phyloP scores from a whole-genome alignment of 2,888 invertebrate species.

The Brachycybe producta region DNA sequence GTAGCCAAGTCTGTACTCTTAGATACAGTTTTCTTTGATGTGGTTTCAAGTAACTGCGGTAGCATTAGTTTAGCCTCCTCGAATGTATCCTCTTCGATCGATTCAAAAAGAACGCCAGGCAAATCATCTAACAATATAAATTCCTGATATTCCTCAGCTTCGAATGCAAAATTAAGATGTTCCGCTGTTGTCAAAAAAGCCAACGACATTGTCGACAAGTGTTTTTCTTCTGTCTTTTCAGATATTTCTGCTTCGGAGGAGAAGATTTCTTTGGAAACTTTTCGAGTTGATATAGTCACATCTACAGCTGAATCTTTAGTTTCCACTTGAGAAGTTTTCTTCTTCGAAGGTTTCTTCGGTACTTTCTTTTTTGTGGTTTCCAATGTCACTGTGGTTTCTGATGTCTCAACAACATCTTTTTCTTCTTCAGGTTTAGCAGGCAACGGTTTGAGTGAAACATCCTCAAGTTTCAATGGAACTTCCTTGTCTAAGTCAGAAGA shows the following conservation, averaged over 20 bases:
- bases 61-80: not conserved
- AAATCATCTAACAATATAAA: constrained; percentile 2
- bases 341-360: constrained; percentile 11
- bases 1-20: not conserved
- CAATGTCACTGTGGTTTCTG: no score
- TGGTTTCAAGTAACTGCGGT: not conserved
- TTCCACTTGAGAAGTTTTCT: not conserved
- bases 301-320: no score
- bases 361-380: constrained; percentile 7
- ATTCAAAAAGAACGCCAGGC: not conserved
- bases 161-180: not conserved
- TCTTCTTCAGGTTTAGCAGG: not conserved
- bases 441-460: no score
- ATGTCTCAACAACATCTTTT: constrained; percentile 8
- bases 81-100: not conserved
- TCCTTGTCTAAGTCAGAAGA: not conserved
- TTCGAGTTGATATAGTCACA: not conserved
- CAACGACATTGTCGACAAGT: not conserved
- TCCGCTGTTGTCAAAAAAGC: not conserved
- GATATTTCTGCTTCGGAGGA: not conserved
- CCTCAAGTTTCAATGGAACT: constrained; percentile 3
- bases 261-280: not conserved
- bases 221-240: not conserved
- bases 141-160: not conserved
- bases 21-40: constrained; percentile 3